Conservation (phyloP, 1,140 invertebrate species). For the Asobara japonica region DNA sequence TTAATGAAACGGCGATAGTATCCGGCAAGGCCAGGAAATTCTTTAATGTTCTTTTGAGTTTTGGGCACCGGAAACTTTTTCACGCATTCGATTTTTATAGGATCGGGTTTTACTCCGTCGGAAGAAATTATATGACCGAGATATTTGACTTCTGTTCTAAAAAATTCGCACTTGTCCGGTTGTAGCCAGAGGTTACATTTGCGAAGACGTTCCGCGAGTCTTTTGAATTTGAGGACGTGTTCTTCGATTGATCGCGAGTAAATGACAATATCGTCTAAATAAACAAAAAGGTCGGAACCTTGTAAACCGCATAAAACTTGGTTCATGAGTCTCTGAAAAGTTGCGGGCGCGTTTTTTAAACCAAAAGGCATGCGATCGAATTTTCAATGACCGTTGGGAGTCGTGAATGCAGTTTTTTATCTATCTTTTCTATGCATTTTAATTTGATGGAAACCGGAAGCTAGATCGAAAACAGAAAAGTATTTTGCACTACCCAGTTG, state of each 20-base stretch:
- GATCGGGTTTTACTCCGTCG: conserved; percentile 42
- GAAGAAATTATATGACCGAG: conserved; percentile 47
- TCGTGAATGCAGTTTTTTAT: background rate
- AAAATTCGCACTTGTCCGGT: conserved; percentile 54
- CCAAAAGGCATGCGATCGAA: conserved; percentile 7
- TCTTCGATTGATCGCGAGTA: background rate
- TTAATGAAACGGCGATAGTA: conserved; percentile 54
- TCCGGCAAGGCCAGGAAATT: conserved; percentile 50
- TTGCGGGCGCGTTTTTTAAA: background rate
- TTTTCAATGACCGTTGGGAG: background rate
- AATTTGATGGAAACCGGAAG: background rate
- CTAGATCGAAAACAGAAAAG: background rate
- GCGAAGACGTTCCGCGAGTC: conserved; percentile 16
- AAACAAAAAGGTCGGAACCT: background rate
- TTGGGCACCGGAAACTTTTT: conserved; percentile 45
- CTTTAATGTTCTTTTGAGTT: conserved; percentile 44
- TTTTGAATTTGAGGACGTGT: background rate
- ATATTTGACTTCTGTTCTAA: conserved; percentile 50
- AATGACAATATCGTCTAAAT: conserved; percentile 11
- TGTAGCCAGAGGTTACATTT: conserved; percentile 54
- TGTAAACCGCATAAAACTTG: conserved; percentile 32
- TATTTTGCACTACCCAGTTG: background rate
- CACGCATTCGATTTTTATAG: conserved; percentile 47
- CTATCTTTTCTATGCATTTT: background rate
- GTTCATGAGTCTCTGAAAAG: background rate